phyloP scores from a whole-genome alignment of 2,113 vertebrate genomes.

The Elaphurus davidianus region DNA sequence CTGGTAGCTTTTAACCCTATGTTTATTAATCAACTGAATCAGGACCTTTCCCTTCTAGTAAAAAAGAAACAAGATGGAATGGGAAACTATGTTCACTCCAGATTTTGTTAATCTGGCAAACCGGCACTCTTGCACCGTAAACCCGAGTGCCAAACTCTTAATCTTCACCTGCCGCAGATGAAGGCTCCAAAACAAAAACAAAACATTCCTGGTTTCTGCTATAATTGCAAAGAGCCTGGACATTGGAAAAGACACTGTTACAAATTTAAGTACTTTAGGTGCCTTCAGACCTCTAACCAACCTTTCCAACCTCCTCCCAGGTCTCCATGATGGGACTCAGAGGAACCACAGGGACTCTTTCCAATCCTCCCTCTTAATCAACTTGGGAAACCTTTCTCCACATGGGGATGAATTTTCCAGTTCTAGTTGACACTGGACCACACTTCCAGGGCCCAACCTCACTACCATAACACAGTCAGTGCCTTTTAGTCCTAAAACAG shows the following conservation, averaged over 20 bases:
- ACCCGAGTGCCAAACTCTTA: background rate
- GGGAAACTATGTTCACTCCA: background rate
- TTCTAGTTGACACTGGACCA: background rate
- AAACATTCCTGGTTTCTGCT: background rate
- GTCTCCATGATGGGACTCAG: background rate
- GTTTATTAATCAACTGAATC: background rate
- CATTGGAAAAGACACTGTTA: background rate
- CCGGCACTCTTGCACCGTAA: accelerated
- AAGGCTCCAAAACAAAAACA: background rate
- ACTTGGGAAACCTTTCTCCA: background rate
- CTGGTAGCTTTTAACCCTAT: background rate
- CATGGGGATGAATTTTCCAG: background rate
- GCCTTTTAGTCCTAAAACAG: background rate
- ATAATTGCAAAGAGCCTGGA: background rate
- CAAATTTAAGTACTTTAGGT: background rate
- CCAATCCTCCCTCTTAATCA: background rate
- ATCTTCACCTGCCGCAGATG: background rate
- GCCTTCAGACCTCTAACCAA: background rate
- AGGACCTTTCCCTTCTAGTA: background rate
- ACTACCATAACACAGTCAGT: background rate
- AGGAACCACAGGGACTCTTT: background rate
- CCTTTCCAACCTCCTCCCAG: background rate
- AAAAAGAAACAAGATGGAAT: background rate
- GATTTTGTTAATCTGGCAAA: background rate
- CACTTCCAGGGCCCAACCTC: background rate